A percentile compares a stretch with the other conserved stretches of the same genome.
phyloP scores from a whole-genome alignment of 2,113 vertebrate genomes.

The Corythaeola cristata region DNA sequence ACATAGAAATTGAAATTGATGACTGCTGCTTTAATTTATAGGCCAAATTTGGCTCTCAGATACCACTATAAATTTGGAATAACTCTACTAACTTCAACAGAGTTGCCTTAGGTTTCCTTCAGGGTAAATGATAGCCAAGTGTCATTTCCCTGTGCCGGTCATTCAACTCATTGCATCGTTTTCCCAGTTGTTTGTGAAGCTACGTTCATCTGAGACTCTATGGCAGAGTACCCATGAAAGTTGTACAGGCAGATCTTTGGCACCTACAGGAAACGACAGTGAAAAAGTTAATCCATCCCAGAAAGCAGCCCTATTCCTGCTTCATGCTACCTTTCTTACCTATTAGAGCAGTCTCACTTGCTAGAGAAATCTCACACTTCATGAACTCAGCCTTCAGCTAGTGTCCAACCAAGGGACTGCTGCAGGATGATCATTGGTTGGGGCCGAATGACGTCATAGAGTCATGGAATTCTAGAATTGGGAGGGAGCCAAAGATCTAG shows the following conservation, averaged over 20 bases:
- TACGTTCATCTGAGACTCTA: background rate
- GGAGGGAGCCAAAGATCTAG: no score
- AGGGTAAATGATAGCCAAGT: background rate
- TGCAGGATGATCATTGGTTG: background rate
- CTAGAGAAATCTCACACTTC: background rate
- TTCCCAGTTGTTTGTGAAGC: background rate
- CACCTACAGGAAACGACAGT: background rate
- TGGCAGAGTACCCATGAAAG: background rate
- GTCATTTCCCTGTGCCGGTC: background rate
- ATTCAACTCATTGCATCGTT: background rate
- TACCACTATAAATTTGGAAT: background rate
- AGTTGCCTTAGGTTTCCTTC: background rate
- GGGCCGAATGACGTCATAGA: background rate
- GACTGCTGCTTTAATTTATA: background rate
- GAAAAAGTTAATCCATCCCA: background rate
- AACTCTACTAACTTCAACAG: background rate
- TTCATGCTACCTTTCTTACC: background rate
- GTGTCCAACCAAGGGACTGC: background rate
- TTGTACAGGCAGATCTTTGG: background rate
- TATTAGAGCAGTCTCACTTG: background rate
- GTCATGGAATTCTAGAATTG: no score
- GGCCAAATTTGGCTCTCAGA: background rate
- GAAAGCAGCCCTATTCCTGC: background rate
- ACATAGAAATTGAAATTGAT: background rate
- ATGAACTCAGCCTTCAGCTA: background rate